phyloP scores from a whole-genome alignment of 2,113 vertebrate genomes.

The Coptodon rendalli region DNA sequence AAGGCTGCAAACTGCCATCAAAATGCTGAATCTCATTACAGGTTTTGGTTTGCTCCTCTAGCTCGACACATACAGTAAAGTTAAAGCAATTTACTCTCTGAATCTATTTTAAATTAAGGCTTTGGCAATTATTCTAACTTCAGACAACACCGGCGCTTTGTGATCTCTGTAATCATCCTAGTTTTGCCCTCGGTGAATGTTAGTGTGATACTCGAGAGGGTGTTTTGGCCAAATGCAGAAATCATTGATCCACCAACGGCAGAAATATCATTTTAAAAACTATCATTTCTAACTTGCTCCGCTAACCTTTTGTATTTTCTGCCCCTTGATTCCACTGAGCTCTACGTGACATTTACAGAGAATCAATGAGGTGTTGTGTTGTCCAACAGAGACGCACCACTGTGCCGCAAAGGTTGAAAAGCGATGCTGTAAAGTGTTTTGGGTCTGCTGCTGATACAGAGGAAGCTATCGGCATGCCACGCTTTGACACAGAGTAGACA shows the following conservation, averaged over 20 bases:
- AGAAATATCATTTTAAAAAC: neutral
- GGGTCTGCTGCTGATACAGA: neutral
- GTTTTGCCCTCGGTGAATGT: neutral
- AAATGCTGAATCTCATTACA: neutral
- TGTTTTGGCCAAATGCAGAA: neutral
- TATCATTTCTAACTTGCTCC: neutral
- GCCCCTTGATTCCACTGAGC: neutral
- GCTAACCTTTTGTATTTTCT: slow-evolving; percentile 1
- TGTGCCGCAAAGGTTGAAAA: slow-evolving; percentile 28
- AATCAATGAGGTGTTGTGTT: slow-evolving; percentile 30
- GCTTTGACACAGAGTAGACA: neutral
- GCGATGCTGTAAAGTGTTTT: neutral
- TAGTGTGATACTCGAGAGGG: neutral
- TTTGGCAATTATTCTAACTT: neutral
- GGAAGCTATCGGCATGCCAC: neutral
- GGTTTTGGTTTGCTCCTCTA: neutral
- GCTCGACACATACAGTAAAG: neutral
- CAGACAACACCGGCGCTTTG: neutral
- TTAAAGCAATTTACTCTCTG: neutral
- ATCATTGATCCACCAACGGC: neutral
- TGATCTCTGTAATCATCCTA: neutral
- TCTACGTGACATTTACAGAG: slow-evolving; percentile 38
- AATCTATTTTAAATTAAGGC: neutral
- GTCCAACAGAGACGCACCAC: slow-evolving; percentile 2
- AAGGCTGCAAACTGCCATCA: neutral